Percentiles rank a stretch among this genome's conserved stretches.
Evolutionary conservation across 2,113 vertebrate genomes (phyloP).

Genomic region (Nasalis larvatus): DNA sequence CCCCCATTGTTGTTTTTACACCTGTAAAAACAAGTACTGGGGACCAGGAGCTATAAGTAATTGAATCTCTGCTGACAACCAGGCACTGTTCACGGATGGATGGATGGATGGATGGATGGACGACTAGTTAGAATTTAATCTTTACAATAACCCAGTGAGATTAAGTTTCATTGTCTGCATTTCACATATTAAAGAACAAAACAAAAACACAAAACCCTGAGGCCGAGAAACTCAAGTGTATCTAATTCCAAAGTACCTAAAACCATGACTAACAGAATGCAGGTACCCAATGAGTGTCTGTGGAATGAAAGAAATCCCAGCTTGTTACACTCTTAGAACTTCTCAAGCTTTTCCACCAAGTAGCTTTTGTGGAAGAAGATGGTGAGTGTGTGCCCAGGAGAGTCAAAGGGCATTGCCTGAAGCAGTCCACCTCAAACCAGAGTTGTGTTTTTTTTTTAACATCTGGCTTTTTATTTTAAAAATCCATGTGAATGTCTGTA

Average conservation of each 20-base stretch:
- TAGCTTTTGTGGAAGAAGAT: not conserved
- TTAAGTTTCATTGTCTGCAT: not conserved
- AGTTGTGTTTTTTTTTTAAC: not conserved
- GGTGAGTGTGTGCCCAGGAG: no score
- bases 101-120: not conserved
- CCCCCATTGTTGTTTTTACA: no score
- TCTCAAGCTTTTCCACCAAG: not conserved
- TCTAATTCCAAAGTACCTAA: not conserved
- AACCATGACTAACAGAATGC: not conserved
- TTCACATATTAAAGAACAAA: not conserved
- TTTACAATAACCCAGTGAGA: not conserved
- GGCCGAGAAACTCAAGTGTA: not conserved
- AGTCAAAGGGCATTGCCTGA: not conserved
- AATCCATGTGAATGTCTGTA: not conserved
- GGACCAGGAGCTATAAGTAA: not conserved
- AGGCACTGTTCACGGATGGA: not conserved
- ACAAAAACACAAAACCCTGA: not conserved
- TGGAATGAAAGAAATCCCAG: not conserved
- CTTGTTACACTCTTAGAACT: not conserved
- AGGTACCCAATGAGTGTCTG: not conserved
- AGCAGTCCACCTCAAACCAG: not conserved
- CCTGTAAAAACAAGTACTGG: no score
- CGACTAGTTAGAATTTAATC: not conserved
- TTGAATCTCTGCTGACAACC: not conserved
- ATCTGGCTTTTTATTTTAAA: conserved; percentile 34